Percentiles rank a stretch among this genome's conserved stretches.
phyloP scores from a whole-genome alignment of 2,888 invertebrate genomes.

The Hymenopus coronatus region DNA sequence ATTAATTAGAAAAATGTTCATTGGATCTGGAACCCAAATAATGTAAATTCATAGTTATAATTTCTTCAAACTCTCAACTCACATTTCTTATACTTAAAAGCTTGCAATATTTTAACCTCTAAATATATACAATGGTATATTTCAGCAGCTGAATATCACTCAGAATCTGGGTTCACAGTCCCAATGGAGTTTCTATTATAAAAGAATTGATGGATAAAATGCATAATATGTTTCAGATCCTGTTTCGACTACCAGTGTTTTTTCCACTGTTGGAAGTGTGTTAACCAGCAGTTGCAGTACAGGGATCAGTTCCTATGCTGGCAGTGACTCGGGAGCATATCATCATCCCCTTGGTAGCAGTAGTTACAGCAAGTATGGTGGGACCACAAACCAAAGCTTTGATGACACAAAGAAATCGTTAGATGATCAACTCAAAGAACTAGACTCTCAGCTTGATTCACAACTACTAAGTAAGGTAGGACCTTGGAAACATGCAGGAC shows the following conservation, averaged over 20 bases:
- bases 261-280: slow-evolving; percentile 55
- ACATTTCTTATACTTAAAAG: too few relatives aligned
- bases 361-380: slow-evolving; percentile 43
- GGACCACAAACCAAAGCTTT: slow-evolving; percentile 56
- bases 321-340: slow-evolving; percentile 53
- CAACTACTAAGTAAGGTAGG: slow-evolving; percentile 63
- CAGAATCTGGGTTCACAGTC: not conserved
- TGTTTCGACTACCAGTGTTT: slow-evolving; percentile 39
- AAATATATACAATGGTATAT: too few relatives aligned
- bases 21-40: too few relatives aligned
- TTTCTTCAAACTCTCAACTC: too few relatives aligned
- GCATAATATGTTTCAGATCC: slow-evolving; percentile 26
- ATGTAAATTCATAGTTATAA: too few relatives aligned
- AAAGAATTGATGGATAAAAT: not conserved
- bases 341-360: slow-evolving; percentile 38
- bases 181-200: not conserved
- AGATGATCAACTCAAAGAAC: slow-evolving; percentile 77
- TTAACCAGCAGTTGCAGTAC: slow-evolving; percentile 53
- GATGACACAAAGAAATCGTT: slow-evolving; percentile 72
- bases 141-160: not conserved
- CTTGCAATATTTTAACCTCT: too few relatives aligned
- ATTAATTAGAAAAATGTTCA: too few relatives aligned
- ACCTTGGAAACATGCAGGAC: slow-evolving; percentile 10
- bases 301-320: slow-evolving; percentile 56
- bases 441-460: slow-evolving; percentile 73